A percentile compares a stretch with the other conserved stretches of the same genome.
Evolutionary conservation across 1,140 invertebrate species (phyloP).

Genomic region (Scaptomyza hsui): DNA sequence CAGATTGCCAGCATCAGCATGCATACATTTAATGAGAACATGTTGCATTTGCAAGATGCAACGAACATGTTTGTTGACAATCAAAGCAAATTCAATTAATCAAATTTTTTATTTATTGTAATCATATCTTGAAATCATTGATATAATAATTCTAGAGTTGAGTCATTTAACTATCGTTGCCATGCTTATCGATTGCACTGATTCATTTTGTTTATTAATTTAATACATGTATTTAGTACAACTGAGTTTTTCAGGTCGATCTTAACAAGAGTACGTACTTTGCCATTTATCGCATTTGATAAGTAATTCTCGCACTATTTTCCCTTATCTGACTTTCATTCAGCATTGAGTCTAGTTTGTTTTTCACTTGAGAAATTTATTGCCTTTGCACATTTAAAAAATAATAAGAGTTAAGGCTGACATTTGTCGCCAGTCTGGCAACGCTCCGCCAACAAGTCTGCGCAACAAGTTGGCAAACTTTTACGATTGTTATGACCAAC

Average conservation of each 20-base stretch:
- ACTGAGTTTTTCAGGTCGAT: not conserved
- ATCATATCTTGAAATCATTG: not conserved
- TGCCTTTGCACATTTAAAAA: too few species aligned
- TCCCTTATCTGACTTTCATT: constrained; percentile 24
- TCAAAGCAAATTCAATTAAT: too few species aligned
- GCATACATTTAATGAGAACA: too few species aligned
- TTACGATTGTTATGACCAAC: constrained; percentile 69
- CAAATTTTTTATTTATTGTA: too few species aligned
- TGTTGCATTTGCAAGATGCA: too few species aligned
- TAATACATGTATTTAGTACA: too few species aligned
- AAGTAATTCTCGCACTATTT: not conserved
- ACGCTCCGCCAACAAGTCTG: constrained; percentile 31
- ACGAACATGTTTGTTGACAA: too few species aligned
- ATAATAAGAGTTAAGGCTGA: constrained; percentile 29
- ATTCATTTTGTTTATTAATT: constrained; percentile 8
- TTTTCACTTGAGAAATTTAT: too few species aligned
- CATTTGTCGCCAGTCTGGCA: constrained; percentile 24
- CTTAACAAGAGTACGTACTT: not conserved
- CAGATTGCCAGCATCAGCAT: constrained; percentile 9
- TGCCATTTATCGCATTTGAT: constrained; percentile 3
- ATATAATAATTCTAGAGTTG: constrained; percentile 5
- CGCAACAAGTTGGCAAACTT: constrained; percentile 79
- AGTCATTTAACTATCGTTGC: constrained; percentile 13
- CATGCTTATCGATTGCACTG: not conserved
- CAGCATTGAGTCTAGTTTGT: constrained; percentile 11